Percentiles rank a stretch among this genome's conserved stretches.
phyloP scores from a whole-genome alignment of 2,113 vertebrate species.

The Genyomyrus donnyi region DNA sequence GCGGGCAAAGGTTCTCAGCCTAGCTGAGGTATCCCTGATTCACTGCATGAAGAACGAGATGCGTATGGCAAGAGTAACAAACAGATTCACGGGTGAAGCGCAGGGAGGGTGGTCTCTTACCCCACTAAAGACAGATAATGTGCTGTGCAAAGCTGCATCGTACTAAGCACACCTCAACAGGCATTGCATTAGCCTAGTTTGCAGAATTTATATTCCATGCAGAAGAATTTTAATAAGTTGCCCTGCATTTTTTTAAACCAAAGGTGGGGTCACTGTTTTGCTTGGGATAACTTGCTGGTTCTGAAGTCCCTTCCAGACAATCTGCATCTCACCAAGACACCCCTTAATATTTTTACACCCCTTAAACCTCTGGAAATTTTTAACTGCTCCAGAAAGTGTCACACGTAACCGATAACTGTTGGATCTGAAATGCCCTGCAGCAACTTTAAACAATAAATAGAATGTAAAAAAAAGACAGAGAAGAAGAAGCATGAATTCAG shows the following conservation, averaged over 20 bases:
- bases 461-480: not conserved
- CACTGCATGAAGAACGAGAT: not conserved
- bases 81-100: not conserved
- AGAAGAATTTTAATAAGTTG: not conserved
- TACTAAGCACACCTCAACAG: not conserved
- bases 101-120: not conserved
- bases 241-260: not conserved
- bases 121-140: not conserved
- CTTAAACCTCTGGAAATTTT: not conserved
- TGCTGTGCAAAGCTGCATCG: not conserved
- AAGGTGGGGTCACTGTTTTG: conserved; percentile 2
- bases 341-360: not conserved
- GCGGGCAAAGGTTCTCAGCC: not conserved
- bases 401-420: not conserved
- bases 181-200: not conserved
- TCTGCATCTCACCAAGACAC: conserved; percentile 7
- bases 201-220: not conserved
- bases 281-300: not conserved
- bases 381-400: not conserved
- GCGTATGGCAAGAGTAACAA: not conserved
- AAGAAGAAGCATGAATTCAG: not conserved
- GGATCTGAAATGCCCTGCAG: not conserved
- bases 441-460: conserved; percentile 5
- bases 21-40: not conserved
- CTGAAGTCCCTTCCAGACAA: conserved; percentile 14